Conservation (phyloP, 2,797 vertebrate genomes). For the Oreochromis mossambicus region DNA sequence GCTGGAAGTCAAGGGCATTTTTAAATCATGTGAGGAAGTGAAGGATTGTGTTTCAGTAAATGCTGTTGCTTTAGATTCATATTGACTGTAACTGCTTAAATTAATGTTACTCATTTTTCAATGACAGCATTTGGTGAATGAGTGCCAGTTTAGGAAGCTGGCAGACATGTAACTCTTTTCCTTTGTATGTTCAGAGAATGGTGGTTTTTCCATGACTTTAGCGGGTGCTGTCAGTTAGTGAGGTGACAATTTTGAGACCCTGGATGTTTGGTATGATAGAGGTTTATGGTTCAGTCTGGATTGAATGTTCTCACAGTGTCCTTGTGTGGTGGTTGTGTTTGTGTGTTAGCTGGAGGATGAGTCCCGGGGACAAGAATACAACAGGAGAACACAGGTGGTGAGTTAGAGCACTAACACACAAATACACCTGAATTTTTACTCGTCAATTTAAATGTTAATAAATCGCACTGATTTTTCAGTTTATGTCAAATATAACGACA, state of each 20-base stretch:
- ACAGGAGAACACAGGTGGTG: conserved; percentile 51
- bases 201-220: not conserved
- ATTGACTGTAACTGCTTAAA: not conserved
- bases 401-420: not conserved
- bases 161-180: not conserved
- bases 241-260: no score
- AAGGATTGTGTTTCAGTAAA: not conserved
- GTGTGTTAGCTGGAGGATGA: conserved; percentile 58
- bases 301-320: not conserved
- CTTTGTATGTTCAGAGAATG: not conserved
- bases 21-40: not conserved
- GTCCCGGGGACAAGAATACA: conserved; percentile 18
- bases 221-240: not conserved
- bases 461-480: not conserved
- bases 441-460: fast-evolving
- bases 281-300: not conserved
- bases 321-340: not conserved
- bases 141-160: not conserved
- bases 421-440: not conserved
- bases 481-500: not conserved
- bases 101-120: fast-evolving
- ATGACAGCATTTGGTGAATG: not conserved
- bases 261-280: not conserved
- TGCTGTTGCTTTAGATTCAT: fast-evolving
- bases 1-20: not conserved